Percentiles rank a stretch among this genome's conserved stretches.
phyloP scores from a whole-genome alignment of 2,888 invertebrate genomes.

The Lochmaea capreae region DNA sequence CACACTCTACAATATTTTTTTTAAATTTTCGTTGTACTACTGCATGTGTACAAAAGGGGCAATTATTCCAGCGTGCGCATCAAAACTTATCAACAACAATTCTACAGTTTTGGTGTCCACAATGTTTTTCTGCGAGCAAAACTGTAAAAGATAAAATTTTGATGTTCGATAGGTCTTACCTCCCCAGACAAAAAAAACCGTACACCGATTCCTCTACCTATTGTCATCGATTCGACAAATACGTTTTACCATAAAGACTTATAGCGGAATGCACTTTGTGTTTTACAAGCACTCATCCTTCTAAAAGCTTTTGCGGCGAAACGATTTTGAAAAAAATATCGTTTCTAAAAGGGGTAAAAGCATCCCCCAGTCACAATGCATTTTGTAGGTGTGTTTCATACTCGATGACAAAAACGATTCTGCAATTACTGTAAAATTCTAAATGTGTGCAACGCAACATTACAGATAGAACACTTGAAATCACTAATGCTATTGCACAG shows the following conservation, averaged over 20 bases:
- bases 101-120: too few relatives aligned
- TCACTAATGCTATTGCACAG: conserved; percentile 26
- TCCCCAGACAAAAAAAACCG: too few relatives aligned
- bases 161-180: too few relatives aligned
- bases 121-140: too few relatives aligned
- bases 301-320: conserved; percentile 25
- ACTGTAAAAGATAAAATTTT: too few relatives aligned
- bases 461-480: conserved; percentile 22
- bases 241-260: conserved; percentile 19
- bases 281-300: conserved; percentile 18
- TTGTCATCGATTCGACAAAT: conserved; percentile 6
- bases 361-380: conserved; percentile 5
- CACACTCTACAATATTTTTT: too few relatives aligned
- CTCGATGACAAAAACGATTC: conserved; percentile 25
- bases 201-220: background rate
- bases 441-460: conserved; percentile 28
- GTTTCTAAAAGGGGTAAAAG: conserved; percentile 32
- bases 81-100: too few relatives aligned
- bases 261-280: conserved; percentile 24
- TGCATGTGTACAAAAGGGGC: too few relatives aligned
- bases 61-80: too few relatives aligned
- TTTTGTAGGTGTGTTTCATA: conserved; percentile 22
- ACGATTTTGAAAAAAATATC: conserved; percentile 29
- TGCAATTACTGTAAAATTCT: conserved; percentile 33
- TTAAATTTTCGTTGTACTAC: too few relatives aligned